Conservation (phyloP, 2,888 invertebrate species). For the Thera obeliscata region DNA sequence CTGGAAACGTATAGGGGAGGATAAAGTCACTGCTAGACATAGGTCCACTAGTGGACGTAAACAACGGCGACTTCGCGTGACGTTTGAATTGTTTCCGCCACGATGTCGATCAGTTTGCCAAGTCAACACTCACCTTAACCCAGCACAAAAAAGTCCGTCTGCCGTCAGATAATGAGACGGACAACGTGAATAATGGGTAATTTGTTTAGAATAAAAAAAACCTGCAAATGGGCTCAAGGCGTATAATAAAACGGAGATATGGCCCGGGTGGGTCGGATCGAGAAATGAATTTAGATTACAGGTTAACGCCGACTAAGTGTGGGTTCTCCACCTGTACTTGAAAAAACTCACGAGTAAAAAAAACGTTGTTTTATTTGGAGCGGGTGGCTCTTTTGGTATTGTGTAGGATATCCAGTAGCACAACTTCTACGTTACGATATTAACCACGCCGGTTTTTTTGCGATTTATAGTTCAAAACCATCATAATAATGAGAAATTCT, state of each 20-base stretch:
- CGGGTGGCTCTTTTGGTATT: slow-evolving; percentile 41
- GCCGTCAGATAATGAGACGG: slow-evolving; percentile 73
- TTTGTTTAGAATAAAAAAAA: slow-evolving; percentile 81
- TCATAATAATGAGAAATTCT: not conserved
- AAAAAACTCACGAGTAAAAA: slow-evolving; percentile 70
- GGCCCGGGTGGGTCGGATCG: slow-evolving; percentile 79
- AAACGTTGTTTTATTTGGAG: slow-evolving; percentile 47
- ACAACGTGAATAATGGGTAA: slow-evolving; percentile 79
- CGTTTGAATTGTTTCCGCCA: not conserved
- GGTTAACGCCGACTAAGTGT: slow-evolving; percentile 83
- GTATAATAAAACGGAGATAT: slow-evolving; percentile 83
- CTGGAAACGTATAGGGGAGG: no score
- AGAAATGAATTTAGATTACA: slow-evolving; percentile 85
- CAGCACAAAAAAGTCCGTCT: slow-evolving; percentile 52
- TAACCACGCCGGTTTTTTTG: not conserved
- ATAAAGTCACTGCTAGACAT: no score
- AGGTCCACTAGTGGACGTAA: no score
- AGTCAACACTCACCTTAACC: slow-evolving; percentile 13
- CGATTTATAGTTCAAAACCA: not conserved
- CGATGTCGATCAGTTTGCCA: not conserved
- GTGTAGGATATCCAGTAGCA: slow-evolving; percentile 25
- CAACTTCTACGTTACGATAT: slow-evolving; percentile 2
- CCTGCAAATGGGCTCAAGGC: slow-evolving; percentile 80
- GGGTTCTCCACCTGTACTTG: slow-evolving; percentile 80
- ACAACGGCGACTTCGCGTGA: not conserved